Percentiles rank a stretch among this genome's conserved stretches.
Conservation (phyloP, 1,140 invertebrate genomes). For the Macrosteles quadrilineatus region DNA sequence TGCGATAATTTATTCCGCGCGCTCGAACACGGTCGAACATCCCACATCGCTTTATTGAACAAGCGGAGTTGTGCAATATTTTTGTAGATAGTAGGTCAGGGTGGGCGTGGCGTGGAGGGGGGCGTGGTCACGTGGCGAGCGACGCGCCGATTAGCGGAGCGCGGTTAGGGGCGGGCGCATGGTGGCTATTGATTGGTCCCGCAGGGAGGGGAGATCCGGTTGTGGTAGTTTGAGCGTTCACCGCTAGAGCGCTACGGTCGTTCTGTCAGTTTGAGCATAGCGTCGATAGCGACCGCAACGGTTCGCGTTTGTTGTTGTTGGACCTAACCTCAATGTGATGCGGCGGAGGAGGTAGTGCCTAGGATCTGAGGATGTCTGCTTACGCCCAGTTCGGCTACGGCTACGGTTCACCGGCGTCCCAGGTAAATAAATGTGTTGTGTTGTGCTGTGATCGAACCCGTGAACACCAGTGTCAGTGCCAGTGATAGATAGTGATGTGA, state of each 20-base stretch:
- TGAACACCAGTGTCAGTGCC: background rate
- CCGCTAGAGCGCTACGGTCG: conserved; percentile 51
- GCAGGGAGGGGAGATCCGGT: conserved; percentile 5
- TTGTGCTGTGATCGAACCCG: background rate
- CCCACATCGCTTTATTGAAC: conserved; percentile 31
- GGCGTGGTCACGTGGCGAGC: background rate
- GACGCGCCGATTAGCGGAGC: conserved; percentile 4
- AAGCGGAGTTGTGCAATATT: conserved; percentile 27
- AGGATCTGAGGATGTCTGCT: conserved; percentile 62
- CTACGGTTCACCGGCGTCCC: conserved; percentile 66
- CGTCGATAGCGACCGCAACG: background rate
- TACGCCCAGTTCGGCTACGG: conserved; percentile 82
- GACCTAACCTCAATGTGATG: conserved; percentile 13
- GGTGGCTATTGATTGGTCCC: conserved; percentile 21
- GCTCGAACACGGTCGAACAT: conserved; percentile 30
- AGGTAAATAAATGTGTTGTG: conserved; percentile 58
- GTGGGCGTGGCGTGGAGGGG: conserved; percentile 26
- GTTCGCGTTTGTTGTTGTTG: background rate
- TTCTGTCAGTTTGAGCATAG: conserved; percentile 1
- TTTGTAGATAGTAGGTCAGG: conserved; percentile 29
- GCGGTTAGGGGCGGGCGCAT: background rate
- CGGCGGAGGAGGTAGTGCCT: conserved; percentile 2
- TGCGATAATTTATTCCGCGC: conserved; percentile 21
- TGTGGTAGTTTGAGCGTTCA: conserved; percentile 45
- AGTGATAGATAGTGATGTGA: too few relatives aligned